Conservation (phyloP, 2,888 invertebrate genomes). For the Catonia carolina region DNA sequence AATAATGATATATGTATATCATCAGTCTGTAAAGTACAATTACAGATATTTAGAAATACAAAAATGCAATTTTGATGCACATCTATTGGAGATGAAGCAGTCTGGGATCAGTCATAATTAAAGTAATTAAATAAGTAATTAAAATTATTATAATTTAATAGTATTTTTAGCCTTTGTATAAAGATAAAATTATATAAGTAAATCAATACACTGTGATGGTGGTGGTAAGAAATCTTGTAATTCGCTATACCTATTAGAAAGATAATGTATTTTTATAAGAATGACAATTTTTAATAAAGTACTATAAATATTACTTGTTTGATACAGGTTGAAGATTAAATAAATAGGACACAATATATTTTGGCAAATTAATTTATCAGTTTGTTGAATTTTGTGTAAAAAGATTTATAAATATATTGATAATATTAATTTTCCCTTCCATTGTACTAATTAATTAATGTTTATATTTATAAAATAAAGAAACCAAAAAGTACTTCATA, state of each 20-base stretch:
- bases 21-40: no score
- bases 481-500: no score
- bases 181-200: not conserved
- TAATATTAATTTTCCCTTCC: no score
- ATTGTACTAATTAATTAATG: no score
- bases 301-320: not conserved
- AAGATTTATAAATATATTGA: no score
- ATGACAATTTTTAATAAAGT: not conserved
- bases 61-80: not conserved
- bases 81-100: not conserved
- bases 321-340: slow-evolving; percentile 1
- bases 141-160: not conserved
- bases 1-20: no score
- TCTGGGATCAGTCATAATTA: slow-evolving; percentile 1
- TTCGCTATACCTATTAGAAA: slow-evolving; percentile 3
- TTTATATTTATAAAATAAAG: no score
- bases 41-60: not conserved
- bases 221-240: slow-evolving; percentile 10
- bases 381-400: no score
- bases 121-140: not conserved
- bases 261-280: slow-evolving; percentile 24
- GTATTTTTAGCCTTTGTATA: no score
- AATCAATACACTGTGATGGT: slow-evolving; percentile 19
- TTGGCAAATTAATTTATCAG: no score
- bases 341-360: not conserved